Base-by-base conservation (phyloP, 2,888 invertebrate species). In the Leptothorax acervorum region DNA sequence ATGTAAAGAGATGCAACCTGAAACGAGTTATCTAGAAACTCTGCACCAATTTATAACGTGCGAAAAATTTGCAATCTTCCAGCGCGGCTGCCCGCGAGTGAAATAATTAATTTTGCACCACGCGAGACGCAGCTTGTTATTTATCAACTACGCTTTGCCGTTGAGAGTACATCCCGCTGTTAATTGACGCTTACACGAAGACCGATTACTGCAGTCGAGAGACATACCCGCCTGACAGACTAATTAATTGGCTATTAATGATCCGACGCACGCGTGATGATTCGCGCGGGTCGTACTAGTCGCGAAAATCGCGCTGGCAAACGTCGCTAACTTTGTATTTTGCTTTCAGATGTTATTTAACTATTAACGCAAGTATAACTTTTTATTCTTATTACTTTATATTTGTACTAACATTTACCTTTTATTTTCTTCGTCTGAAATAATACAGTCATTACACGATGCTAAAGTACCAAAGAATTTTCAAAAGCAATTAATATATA, bases 211-310 rank as follows among this genome's bases (percentile, higher is more conserved):
- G 55, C 53, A 68, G 57, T 12, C 39, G 65, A 12, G 39, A 65
- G 65, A 76, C 68, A 78, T 18, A 23, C 15, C 15, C 31, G n/a
- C 6, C 78, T 57, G 78, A 68, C 70, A 68, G 70, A 68, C 57
- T 68, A 78, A 78, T 78, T 78, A 78, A 78, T 78, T 68, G 78
- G 78, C 78, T 68, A 68, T 68, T 78, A 78, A 68, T 57, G 78
- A 78, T 57, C 70, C 42, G 18, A 66, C 42, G 31, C 28, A 42
- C n/a, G 76, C 35, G 23, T 39, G 75, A 75, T 75, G 53, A 76
- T 66, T 66, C 39, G 76, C 78, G 11, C 15, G 35, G n/a, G n/a
- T n/a, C 55, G 68, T 78, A 12, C 15, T 23, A 51, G 39, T 53
- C 23, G 6, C 6, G 65, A 65, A 65, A 65, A 65, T 65, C 42